A percentile compares a stretch with the other conserved stretches of the same genome.
These are phyloP conservation scores for Diacarnus erythraeanus DNA, from an alignment of 37 sponge, comb jelly and placozoan species.

Conservation along the genomic window DNA sequence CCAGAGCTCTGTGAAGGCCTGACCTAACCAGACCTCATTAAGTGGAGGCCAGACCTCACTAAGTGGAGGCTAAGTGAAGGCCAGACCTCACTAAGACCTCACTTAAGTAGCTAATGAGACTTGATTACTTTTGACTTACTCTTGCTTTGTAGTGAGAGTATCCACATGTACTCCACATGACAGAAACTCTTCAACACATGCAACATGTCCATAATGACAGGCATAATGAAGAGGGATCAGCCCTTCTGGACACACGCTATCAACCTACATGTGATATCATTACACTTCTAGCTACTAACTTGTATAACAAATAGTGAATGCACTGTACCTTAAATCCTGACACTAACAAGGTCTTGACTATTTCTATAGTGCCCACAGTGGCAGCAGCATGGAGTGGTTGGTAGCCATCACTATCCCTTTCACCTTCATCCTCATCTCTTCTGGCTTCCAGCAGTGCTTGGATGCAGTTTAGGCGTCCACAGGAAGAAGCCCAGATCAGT, in stretches of 20 bases:
- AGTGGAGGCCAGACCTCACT: too few relatives aligned
- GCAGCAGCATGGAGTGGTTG: conserved; percentile 68
- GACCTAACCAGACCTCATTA: too few relatives aligned
- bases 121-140: conserved; percentile 21
- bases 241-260: not conserved
- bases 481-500: conserved; percentile 77
- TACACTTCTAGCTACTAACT: not conserved
- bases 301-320: not conserved
- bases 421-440: not conserved
- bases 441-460: conserved; percentile 5
- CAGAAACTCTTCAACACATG: conserved; percentile 36
- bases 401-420: not conserved
- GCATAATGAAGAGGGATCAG: conserved; percentile 65
- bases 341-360: conserved; percentile 31
- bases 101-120: too few relatives aligned
- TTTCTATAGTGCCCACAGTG: conserved; percentile 43
- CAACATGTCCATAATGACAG: conserved; percentile 45
- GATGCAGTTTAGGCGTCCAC: conserved; percentile 43
- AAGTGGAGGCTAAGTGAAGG: too few relatives aligned
- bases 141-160: conserved; percentile 12
- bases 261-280: too few relatives aligned
- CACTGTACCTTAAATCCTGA: conserved; percentile 34
- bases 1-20: too few relatives aligned
- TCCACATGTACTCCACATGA: conserved; percentile 26
- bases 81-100: too few relatives aligned